Evolutionary conservation across 2,797 vertebrate genomes (phyloP).

Genomic region (Rhinichthys osculus): DNA sequence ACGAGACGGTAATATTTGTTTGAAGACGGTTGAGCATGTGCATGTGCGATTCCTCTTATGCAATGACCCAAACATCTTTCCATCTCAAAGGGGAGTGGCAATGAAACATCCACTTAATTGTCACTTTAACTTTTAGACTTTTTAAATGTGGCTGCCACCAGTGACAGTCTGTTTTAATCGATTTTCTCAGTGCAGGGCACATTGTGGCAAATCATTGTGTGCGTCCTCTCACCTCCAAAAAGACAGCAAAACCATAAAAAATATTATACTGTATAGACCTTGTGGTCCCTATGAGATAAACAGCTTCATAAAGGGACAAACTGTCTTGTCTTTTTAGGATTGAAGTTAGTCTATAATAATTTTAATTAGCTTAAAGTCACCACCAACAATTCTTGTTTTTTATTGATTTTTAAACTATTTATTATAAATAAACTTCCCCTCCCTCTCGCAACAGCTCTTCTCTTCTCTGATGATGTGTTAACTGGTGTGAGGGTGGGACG

Average conservation of each 20-base stretch:
- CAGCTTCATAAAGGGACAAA: not conserved
- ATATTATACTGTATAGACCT: not conserved
- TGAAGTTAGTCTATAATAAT: not conserved
- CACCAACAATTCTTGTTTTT: not conserved
- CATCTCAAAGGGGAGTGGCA: slow-evolving; percentile 14
- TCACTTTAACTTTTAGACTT: slow-evolving; percentile 47
- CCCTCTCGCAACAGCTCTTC: no score
- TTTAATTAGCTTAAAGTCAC: not conserved
- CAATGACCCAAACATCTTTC: slow-evolving; percentile 12
- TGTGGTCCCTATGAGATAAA: not conserved
- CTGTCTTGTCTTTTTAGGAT: not conserved
- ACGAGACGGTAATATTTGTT: not conserved
- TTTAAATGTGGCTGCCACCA: slow-evolving; percentile 23
- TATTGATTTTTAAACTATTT: not conserved
- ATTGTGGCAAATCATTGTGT: slow-evolving; percentile 24
- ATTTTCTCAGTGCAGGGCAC: slow-evolving; percentile 30
- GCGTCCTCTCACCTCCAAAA: not conserved
- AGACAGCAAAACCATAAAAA: slow-evolving; percentile 1
- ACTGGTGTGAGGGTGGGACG: no score
- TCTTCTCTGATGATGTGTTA: no score
- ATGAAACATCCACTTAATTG: slow-evolving; percentile 39
- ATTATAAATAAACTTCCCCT: no score
- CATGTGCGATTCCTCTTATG: not conserved
- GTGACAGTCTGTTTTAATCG: slow-evolving; percentile 32
- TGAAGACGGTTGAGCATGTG: not conserved